These are phyloP conservation scores for Sinocyclocheilus rhinocerous DNA, from an alignment of 2,113 vertebrate genomes.

Conservation along the genomic window DNA sequence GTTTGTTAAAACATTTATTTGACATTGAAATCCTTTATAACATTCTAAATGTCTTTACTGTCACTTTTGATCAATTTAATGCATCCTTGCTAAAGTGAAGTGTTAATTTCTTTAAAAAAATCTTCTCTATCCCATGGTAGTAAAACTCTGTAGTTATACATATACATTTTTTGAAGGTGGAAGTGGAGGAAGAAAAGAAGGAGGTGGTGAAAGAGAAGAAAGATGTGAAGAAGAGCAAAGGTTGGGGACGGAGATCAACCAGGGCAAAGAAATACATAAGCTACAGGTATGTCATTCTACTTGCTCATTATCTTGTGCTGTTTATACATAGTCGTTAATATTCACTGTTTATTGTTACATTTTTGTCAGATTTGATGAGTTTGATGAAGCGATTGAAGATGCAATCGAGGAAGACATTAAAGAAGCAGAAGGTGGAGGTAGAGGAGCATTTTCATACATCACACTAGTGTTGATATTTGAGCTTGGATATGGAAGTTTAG, in stretches of 20 bases:
- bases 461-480: not conserved
- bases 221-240: conserved; percentile 85
- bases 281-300: conserved; percentile 82
- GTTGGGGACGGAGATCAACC: conserved; percentile 90
- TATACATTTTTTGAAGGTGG: conserved; percentile 30
- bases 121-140: not conserved
- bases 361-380: conserved; percentile 90
- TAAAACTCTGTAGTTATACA: not conserved
- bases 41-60: not conserved
- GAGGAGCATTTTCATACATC: not conserved
- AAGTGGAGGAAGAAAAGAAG: conserved; percentile 80
- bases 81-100: not conserved
- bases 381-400: conserved; percentile 98
- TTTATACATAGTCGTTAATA: not conserved
- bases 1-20: not conserved
- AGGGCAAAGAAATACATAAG: conserved; percentile 92
- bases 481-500: not conserved
- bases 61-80: not conserved
- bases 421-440: conserved; percentile 96
- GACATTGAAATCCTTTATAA: not conserved
- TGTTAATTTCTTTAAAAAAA: not conserved
- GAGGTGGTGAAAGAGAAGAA: conserved; percentile 88
- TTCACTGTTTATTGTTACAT: not conserved
- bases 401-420: conserved; percentile 98
- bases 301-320: not conserved